Base-by-base conservation (phyloP, 1,140 invertebrate genomes). In the Stegodyphus mimosarum region DNA sequence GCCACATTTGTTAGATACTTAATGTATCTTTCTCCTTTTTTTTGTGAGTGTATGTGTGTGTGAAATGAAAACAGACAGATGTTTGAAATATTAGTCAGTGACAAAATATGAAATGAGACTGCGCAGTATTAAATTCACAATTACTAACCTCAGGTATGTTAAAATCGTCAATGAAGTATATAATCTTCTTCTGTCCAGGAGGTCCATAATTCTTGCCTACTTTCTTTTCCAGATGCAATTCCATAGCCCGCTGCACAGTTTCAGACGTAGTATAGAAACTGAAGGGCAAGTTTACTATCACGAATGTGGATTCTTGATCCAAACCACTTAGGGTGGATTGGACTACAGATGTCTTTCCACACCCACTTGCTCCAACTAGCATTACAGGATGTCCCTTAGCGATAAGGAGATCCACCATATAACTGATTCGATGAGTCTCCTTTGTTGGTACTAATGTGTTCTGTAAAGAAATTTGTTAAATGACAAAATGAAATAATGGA, bases 91-190 rank as follows among this genome's bases (percentile, higher is more conserved):
- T 33, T 1, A 33, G 33, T 3, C 33, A 33, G 33, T 1, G 3
- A 33, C 33, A 60, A 15, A 60, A 60, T 5, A 60, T 15, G 1
- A 60, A 10, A 60, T 60, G 55, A 10, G 9, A 15, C 9, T 60
- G 1, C 5, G 0, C 55, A 60, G 5, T 60, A 9, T 60, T 60
- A 10, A 60, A 60, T 10, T 0, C 55, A 9, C 1, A 60, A 15
- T 33, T 1, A 33, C 64, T 6, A 89, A 97, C 97, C 92, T 98
- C 96, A 15, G 97, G 97, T 97, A 99, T 99, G 90, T 99, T 99
- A 94, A 99, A 95, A 89, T 99, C 97, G 90, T 99, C 98, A 83
- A 99, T 95, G 90, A 99, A 99, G 90, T 98, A 99, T 84, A 99
- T 94, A n/a, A 99, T 91, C 0, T 94, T 95, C 90, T 98, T 98